Conservation (phyloP, 92 coral and sea anemone species). For the Isaurus tuberculatus region DNA sequence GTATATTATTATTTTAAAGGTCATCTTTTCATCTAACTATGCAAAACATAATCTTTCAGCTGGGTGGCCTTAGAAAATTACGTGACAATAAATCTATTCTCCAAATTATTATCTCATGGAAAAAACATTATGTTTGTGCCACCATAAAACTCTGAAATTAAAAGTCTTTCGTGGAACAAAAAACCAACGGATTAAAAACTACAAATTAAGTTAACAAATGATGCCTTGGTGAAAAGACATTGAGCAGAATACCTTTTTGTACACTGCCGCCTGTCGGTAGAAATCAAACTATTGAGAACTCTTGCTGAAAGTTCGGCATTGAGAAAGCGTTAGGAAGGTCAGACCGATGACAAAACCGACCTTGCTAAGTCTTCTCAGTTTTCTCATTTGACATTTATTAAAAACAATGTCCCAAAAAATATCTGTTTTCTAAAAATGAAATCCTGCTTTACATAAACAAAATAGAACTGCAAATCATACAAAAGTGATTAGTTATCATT, state of each 20-base stretch:
- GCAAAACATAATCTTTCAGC: slow-evolving; percentile 21
- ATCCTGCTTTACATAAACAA: neutral
- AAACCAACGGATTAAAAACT: neutral
- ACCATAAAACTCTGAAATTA: neutral
- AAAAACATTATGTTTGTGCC: neutral
- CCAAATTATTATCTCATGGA: slow-evolving; percentile 18
- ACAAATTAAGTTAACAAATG: neutral
- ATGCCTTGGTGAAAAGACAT: slow-evolving; percentile 18
- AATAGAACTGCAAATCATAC: neutral
- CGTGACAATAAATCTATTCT: slow-evolving; percentile 27
- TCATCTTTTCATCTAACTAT: slow-evolving; percentile 31
- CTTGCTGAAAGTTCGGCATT: slow-evolving; percentile 50
- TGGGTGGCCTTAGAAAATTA: slow-evolving; percentile 40
- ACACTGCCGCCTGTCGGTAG: slow-evolving; percentile 37
- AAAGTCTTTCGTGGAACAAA: neutral
- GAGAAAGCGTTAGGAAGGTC: slow-evolving; percentile 31
- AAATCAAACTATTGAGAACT: slow-evolving; percentile 20
- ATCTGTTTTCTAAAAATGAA: neutral
- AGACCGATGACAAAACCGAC: slow-evolving; percentile 32
- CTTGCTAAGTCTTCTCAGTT: slow-evolving; percentile 17
- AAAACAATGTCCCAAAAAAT: neutral
- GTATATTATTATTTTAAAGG: neutral
- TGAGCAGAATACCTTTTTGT: slow-evolving; percentile 23
- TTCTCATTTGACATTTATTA: slow-evolving; percentile 12
- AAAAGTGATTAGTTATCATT: neutral